phyloP scores from a whole-genome alignment of 1,140 invertebrate species.

The Asobara japonica region DNA sequence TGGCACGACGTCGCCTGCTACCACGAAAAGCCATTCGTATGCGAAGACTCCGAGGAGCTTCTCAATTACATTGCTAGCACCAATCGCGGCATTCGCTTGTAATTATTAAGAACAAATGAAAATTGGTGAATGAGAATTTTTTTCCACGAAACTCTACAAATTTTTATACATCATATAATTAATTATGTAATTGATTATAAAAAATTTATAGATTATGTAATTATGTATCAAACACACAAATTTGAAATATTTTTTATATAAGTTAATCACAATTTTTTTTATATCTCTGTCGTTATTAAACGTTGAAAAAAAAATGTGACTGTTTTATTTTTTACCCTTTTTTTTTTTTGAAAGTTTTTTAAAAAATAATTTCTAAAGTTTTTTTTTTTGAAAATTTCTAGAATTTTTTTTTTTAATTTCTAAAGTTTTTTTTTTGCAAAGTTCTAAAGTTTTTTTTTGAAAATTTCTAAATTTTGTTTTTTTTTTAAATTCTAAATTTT shows the following conservation, averaged over 20 bases:
- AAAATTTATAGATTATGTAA: not conserved
- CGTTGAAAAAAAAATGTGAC: not conserved
- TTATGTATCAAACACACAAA: not conserved
- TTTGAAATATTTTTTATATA: not conserved
- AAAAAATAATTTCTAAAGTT: no score
- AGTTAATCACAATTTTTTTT: not conserved
- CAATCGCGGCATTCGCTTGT: conserved; percentile 82
- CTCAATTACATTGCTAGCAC: conserved; percentile 84
- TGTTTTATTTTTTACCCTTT: no score
- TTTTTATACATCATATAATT: not conserved
- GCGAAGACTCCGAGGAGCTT: conserved; percentile 88
- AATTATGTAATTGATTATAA: not conserved
- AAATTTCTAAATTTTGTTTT: no score
- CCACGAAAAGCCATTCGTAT: conserved; percentile 89
- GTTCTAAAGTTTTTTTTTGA: no score
- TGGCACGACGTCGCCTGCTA: conserved; percentile 95
- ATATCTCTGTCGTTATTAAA: not conserved
- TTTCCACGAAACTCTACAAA: not conserved
- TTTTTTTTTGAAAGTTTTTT: no score
- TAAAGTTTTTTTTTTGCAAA: no score
- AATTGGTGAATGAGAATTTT: not conserved
- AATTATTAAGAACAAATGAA: conserved; percentile 45
- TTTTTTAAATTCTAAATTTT: no score
- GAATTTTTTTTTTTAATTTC: no score
- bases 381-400: no score